Percentiles rank a stretch among this genome's conserved stretches.
phyloP scores from a whole-genome alignment of 2,888 invertebrate genomes.

The Elegia similella region DNA sequence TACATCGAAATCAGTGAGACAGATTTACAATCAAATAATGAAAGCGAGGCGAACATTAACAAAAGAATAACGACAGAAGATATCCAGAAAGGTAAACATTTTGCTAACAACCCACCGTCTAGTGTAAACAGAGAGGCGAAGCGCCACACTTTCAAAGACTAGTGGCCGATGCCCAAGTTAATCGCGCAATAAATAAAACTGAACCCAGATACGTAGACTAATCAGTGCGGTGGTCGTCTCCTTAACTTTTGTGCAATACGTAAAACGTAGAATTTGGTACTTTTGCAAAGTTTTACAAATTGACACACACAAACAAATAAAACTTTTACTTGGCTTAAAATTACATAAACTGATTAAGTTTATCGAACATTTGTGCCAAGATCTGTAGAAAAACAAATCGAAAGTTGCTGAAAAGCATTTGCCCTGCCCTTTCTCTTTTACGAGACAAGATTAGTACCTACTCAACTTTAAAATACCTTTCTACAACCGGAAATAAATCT shows the following conservation, averaged over 20 bases:
- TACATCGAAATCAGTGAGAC: conserved; percentile 35
- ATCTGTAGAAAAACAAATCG: no score
- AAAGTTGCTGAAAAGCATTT: no score
- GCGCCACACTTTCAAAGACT: conserved; percentile 42
- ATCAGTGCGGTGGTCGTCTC: not conserved
- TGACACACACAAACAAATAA: no score
- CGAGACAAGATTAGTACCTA: no score
- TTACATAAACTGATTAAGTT: no score
- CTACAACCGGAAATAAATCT: no score
- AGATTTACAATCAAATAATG: conserved; percentile 58
- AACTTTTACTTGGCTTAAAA: no score
- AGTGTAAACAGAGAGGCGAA: conserved; percentile 51
- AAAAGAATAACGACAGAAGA: conserved; percentile 56
- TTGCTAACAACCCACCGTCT: conserved; percentile 42
- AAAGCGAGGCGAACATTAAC: conserved; percentile 51
- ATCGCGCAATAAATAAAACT: conserved; percentile 30
- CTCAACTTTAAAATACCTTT: no score
- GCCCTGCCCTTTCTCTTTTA: no score
- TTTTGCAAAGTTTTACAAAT: no score
- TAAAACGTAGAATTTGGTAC: not conserved
- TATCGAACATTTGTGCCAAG: no score
- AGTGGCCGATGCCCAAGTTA: conserved; percentile 26
- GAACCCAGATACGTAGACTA: conserved; percentile 15
- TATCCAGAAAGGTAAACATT: conserved; percentile 66
- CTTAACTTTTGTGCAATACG: not conserved